Conservation (phyloP, 2,113 vertebrate species). For the Pholis gunnellus region DNA sequence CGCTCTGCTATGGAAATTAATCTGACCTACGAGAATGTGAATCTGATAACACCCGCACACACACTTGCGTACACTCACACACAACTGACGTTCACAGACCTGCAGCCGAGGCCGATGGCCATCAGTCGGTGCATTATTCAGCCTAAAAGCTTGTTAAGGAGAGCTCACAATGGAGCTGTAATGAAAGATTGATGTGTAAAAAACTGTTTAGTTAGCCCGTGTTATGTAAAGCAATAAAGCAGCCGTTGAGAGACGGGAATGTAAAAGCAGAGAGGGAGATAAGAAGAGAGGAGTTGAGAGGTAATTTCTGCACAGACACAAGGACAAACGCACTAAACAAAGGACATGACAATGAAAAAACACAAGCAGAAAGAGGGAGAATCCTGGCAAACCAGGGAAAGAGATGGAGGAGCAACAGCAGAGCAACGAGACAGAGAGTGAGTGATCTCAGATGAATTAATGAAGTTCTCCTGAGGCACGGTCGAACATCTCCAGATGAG, state of each 20-base stretch:
- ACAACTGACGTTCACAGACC: conserved; percentile 4
- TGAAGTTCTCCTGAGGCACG: conserved; percentile 23
- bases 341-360: background rate
- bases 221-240: conserved; percentile 75
- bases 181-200: conserved; percentile 73
- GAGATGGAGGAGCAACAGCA: background rate
- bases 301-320: background rate
- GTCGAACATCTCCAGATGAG: conserved; percentile 26
- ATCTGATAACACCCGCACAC: conserved; percentile 4
- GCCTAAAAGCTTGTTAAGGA: conserved; percentile 75
- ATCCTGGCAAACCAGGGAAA: conserved; percentile 4
- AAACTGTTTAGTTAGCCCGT: conserved; percentile 65
- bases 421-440: background rate
- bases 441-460: conserved; percentile 47
- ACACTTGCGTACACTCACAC: background rate
- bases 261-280: conserved; percentile 20
- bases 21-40: conserved; percentile 24
- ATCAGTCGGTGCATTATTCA: conserved; percentile 73
- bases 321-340: conserved; percentile 2
- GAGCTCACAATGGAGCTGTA: conserved; percentile 41
- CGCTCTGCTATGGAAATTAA: conserved; percentile 28
- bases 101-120: conserved; percentile 14
- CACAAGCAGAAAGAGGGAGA: background rate
- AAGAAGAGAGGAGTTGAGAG: background rate
- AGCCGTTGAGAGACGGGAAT: conserved; percentile 22